Evolutionary conservation across 2,797 vertebrate genomes (phyloP), one percentile per base, ranked within the genome.

Genomic region (Kryptolebias ocellatus): DNA sequence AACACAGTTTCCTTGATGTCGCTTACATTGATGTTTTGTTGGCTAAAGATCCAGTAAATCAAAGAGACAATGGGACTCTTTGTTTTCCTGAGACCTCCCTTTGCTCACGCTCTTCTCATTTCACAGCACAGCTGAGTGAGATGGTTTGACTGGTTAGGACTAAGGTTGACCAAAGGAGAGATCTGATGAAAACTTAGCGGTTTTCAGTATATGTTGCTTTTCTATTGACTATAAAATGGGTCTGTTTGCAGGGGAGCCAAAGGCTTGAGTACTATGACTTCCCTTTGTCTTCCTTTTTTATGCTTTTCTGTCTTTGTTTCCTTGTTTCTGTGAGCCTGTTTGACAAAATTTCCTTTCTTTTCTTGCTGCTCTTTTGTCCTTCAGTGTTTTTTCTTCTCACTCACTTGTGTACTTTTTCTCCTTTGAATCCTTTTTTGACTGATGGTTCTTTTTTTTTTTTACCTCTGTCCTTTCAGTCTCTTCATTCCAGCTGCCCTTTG

Each of bases 41-140:
- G 53, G 54, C 55, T 70, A 67, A 50, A 78, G 68, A 79, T 64
- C 66, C 17, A 50, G 2, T 24, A 24, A 24, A 24, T 24, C 20
- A 17, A 54, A 72, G 47, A 60, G 27, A 39, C 28, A 45, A 42
- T 27, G 24, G 2, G 57, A 20, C 4, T 66, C 9, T 44, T 67
- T 67, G 64, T 47, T 17, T 55, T 0, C 11, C 14, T 24, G 8
- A 20, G 53, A 20, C 16, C 34, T 53, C 28, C 11, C 27, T 46
- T 4, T 42, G 4, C 18, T 64, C 47, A 16, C 28, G 0, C 51
- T 60, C 52, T 3, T 5, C 17, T 9, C 37, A 39, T 37, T 29
- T 75, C 64, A 47, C 24, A 29, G 4, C 10, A 27, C 0, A 29
- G 42, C 16, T 1, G 12, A 17, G 42, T 28, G 50, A 31, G 29